Evolutionary conservation across 2,113 vertebrate species (phyloP).

Genomic region (Anhinga anhinga): DNA sequence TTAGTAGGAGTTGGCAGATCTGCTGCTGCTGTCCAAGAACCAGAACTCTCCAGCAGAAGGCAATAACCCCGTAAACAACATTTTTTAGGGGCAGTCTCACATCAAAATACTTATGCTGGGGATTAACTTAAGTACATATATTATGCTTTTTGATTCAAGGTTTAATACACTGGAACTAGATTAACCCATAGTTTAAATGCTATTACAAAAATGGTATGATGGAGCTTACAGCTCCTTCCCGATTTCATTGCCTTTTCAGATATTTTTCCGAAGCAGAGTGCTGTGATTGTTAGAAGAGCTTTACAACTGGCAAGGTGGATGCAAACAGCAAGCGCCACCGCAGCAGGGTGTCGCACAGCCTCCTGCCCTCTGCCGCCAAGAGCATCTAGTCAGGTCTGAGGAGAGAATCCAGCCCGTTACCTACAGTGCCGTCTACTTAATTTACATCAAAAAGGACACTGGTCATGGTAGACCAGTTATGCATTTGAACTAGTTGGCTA

Average conservation of each 20-base stretch:
- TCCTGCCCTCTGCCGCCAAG: background rate
- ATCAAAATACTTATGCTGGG: background rate
- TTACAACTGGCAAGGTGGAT: background rate
- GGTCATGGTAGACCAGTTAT: background rate
- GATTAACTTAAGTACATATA: background rate
- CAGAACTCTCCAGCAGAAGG: background rate
- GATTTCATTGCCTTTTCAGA: background rate
- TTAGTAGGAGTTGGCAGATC: background rate
- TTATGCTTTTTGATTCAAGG: background rate
- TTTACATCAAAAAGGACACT: background rate
- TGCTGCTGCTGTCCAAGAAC: background rate
- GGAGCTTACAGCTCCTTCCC: background rate
- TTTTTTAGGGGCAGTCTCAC: background rate
- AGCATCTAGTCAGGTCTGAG: background rate
- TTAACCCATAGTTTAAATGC: background rate
- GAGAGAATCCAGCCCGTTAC: background rate
- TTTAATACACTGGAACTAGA: background rate
- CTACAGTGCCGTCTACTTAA: fast-evolving
- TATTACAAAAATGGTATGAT: background rate
- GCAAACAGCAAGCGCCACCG: background rate
- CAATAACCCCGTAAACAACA: background rate
- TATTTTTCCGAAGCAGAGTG: background rate
- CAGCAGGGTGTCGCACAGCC: background rate
- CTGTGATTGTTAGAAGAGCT: background rate
- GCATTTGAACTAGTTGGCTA: background rate